Base-by-base conservation (phyloP, 2,888 invertebrate species). In the Odontomyia ornata region DNA sequence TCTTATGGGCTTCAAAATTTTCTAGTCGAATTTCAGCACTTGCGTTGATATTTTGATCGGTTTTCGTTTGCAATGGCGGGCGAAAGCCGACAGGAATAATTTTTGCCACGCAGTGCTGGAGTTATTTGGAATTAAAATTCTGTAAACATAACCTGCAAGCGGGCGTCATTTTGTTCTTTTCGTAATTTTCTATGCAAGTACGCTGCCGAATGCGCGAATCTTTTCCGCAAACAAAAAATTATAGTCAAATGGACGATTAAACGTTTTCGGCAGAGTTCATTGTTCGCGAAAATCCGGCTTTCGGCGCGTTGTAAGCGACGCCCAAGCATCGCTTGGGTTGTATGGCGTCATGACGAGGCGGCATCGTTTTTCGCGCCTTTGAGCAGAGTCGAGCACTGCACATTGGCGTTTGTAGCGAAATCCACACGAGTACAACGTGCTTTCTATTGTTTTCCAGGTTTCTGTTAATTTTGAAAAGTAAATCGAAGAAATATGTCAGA, bases 401-500 rank as follows among this genome's bases (percentile, higher is more conserved):
- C 4, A 15, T 25, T 60, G 57, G 57, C 57, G 57, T 4, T 23
- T 25, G 25, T 5, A 4, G 7, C 5, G 9, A 23, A 9, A 11
- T 60, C 52, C 7, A 3, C 25, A 1, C 23, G 11, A 18, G 21
- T 18, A 11, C 57, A 60, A 18, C 23, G 57, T 25, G 25, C 13
- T 60, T 25, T 11, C 57, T 11, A 60, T 60, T 60, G 57, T 15
- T 64, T 30, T 64, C 15, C 64, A 64, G 64, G 28, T 64, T 27
- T 28, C 18, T 64, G 7, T 30, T 30, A 21, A 43, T 25, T 18
- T 62, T 25, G 25, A n/a, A 81, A 80, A 95, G 36, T 36, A 3
- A 36, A 36, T 36, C 36, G 36, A 36, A 36, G 36, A 5, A 36
- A 89, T 92, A 94, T 89, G 92, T 92, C 85, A 91, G 92, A 89